Conservation (phyloP, 2,113 vertebrate genomes). For the Zapornia atra region DNA sequence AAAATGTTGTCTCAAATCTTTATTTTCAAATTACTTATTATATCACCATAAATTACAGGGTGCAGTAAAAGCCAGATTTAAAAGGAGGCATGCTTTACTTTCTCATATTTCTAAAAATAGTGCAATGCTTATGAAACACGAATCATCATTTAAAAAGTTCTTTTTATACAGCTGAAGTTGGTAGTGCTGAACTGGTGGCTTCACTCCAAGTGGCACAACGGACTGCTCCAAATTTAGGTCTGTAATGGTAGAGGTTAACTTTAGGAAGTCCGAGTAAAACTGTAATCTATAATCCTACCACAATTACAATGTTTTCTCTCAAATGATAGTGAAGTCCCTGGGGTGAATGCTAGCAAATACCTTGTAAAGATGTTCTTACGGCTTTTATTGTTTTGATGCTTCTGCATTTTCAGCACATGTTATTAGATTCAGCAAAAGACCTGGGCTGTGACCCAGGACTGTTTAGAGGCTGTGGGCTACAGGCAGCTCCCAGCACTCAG, state of each 20-base stretch:
- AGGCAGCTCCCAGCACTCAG: not conserved
- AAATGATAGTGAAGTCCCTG: conserved; percentile 72
- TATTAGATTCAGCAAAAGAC: conserved; percentile 15
- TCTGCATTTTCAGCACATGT: conserved; percentile 37
- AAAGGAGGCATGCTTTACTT: conserved; percentile 77
- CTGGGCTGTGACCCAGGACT: not conserved
- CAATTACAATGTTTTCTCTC: conserved; percentile 76
- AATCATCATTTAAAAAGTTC: conserved; percentile 66
- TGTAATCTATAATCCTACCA: conserved; percentile 75
- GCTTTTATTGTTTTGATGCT: conserved; percentile 68
- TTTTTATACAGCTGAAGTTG: conserved; percentile 45
- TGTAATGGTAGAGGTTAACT: conserved; percentile 77
- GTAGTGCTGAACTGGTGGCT: conserved; percentile 50
- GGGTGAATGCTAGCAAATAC: conserved; percentile 74
- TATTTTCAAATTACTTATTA: conserved; percentile 88
- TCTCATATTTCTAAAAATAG: conserved; percentile 84
- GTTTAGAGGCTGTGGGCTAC: conserved; percentile 31
- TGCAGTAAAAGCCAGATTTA: conserved; percentile 80
- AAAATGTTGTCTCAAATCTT: conserved; percentile 85
- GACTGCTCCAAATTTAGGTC: conserved; percentile 76
- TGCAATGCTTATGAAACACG: conserved; percentile 69
- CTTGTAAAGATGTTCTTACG: conserved; percentile 73
- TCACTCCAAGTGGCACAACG: conserved; percentile 70
- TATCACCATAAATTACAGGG: conserved; percentile 84
- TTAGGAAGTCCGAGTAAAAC: conserved; percentile 76